Conservation (phyloP, 1,140 invertebrate species). For the Tenebrio molitor region DNA sequence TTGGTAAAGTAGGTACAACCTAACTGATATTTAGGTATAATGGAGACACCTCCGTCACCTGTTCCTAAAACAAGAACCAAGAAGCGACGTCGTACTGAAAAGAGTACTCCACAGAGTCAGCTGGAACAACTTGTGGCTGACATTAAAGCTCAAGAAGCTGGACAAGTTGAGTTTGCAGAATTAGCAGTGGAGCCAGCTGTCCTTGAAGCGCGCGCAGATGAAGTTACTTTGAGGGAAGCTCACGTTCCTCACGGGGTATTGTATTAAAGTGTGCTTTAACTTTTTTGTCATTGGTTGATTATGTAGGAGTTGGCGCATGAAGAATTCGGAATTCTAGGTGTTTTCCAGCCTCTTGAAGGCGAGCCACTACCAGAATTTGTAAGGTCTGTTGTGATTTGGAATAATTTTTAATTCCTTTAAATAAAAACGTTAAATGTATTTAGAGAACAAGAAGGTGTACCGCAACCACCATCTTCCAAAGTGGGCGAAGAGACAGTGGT, state of each 20-base stretch:
- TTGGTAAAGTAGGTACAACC: too few relatives aligned
- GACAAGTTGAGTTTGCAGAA: background rate
- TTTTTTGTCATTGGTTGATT: too few relatives aligned
- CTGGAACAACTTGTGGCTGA: background rate
- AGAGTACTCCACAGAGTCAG: constrained; percentile 1
- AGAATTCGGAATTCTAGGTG: background rate
- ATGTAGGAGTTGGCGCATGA: background rate
- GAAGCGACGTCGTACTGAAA: background rate
- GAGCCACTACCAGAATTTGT: background rate
- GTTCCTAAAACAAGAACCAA: background rate
- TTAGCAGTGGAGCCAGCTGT: background rate
- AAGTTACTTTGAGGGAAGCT: background rate
- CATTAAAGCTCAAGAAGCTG: background rate
- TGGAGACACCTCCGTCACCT: background rate
- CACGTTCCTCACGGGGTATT: constrained; percentile 1
- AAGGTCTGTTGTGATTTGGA: background rate
- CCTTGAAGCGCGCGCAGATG: background rate
- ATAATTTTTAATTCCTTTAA: too few relatives aligned
- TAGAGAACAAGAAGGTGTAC: too few relatives aligned
- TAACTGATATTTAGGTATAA: too few relatives aligned
- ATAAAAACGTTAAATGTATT: too few relatives aligned
- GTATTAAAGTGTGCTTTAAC: too few relatives aligned
- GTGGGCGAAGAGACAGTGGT: too few relatives aligned
- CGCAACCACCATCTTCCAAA: too few relatives aligned
- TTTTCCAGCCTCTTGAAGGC: background rate